Conservation (phyloP, 37 sponge, comb jelly and placozoan genomes). For the Hexactinellida sp. region DNA sequence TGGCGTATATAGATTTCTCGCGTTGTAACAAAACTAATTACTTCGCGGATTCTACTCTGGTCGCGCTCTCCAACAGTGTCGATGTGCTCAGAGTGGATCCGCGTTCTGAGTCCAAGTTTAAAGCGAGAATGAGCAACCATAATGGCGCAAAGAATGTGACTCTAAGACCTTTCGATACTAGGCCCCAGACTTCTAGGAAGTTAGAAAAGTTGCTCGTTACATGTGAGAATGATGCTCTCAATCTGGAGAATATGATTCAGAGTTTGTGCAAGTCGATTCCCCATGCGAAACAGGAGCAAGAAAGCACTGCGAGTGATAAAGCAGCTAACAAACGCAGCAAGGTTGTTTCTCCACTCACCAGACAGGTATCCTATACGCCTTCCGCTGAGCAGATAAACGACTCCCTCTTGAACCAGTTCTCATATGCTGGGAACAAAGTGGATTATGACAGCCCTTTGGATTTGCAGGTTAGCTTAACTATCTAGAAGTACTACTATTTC, state of each 20-base stretch:
- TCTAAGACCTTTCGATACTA: neutral
- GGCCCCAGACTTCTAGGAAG: neutral
- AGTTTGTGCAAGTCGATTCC: neutral
- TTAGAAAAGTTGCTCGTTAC: neutral
- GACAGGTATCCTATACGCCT: neutral
- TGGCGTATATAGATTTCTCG: neutral
- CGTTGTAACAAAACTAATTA: neutral
- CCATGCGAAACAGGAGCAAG: neutral
- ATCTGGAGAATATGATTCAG: constrained; percentile 13
- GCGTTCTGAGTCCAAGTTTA: neutral
- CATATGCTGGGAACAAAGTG: neutral
- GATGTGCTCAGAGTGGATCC: neutral
- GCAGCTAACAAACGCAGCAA: neutral
- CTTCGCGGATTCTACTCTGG: neutral
- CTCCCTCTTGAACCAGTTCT: neutral
- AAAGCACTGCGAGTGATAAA: neutral
- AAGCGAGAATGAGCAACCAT: neutral
- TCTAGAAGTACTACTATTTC: neutral
- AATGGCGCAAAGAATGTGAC: neutral
- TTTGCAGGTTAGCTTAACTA: neutral
- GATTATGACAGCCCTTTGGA: constrained; percentile 7
- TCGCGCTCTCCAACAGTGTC: neutral
- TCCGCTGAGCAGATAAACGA: neutral
- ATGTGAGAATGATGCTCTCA: neutral
- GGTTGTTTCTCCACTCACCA: neutral